A percentile compares a stretch with the other conserved stretches of the same genome.
Evolutionary conservation across 2,888 invertebrate genomes (phyloP).

Genomic region (Thyatira batis): DNA sequence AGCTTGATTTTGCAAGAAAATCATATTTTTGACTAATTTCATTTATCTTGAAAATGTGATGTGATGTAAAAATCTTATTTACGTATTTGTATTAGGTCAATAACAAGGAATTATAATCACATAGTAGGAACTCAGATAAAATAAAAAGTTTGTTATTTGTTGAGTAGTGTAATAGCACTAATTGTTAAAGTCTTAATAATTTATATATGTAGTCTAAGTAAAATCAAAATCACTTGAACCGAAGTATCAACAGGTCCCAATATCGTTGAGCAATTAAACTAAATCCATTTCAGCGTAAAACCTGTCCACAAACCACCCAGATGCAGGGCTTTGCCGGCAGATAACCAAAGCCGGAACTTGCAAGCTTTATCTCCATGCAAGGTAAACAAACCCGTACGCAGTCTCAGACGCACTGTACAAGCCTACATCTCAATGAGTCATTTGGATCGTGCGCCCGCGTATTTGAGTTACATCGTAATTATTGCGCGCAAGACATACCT

Average conservation of each 20-base stretch:
- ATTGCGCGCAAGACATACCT: neutral
- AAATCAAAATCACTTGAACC: no score
- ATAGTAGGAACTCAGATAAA: no score
- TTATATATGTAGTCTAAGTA: no score
- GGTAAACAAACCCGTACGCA: neutral
- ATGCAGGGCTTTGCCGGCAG: constrained; percentile 1
- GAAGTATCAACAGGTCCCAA: neutral
- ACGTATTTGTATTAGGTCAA: no score
- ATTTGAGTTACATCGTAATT: neutral
- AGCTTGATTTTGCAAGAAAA: no score
- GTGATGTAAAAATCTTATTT: no score
- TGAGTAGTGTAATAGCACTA: no score
- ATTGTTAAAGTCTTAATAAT: no score
- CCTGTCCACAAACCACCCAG: constrained; percentile 1
- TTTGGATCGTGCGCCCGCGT: neutral
- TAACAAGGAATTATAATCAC: no score
- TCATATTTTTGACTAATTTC: no score
- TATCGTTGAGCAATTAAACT: neutral
- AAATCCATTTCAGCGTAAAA: neutral
- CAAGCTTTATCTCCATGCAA: constrained; percentile 2
- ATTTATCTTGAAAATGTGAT: no score
- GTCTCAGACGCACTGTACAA: neutral
- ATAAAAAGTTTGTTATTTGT: no score
- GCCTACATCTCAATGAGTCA: neutral
- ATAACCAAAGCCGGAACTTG: constrained; percentile 2